Conservation (phyloP, 2,888 invertebrate species). For the Drosophila longiperda region DNA sequence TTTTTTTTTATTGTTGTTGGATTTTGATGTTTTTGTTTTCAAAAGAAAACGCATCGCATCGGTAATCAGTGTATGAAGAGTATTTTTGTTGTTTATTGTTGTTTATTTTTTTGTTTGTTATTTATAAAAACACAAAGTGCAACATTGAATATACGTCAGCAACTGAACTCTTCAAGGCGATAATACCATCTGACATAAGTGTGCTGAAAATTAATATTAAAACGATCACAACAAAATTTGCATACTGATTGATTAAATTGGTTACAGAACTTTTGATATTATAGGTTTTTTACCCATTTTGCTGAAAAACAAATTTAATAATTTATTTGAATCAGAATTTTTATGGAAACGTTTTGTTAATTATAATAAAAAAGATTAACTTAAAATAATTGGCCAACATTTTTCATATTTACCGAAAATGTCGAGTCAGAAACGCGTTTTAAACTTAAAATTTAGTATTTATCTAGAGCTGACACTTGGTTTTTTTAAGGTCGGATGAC, state of each 20-base stretch:
- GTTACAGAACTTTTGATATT: not conserved
- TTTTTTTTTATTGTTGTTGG: conserved; percentile 14
- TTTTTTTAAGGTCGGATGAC: too few species aligned
- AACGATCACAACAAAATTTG: not conserved
- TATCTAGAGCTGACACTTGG: too few species aligned
- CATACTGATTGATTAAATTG: not conserved
- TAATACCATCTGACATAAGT: not conserved
- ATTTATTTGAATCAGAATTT: not conserved
- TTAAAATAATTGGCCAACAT: not conserved
- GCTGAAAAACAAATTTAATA: not conserved
- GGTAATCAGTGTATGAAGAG: conserved; percentile 31
- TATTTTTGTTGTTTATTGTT: conserved; percentile 24
- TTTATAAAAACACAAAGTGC: conserved; percentile 31
- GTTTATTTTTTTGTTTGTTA: not conserved
- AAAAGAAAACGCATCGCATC: conserved; percentile 1
- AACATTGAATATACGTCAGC: conserved; percentile 20
- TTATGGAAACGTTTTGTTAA: not conserved
- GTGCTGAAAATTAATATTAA: not conserved
- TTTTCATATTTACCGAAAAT: too few species aligned
- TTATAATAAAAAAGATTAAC: not conserved
- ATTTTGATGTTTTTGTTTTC: conserved; percentile 30
- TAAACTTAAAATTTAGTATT: too few species aligned
- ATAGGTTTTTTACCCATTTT: not conserved
- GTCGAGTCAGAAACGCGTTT: too few species aligned
- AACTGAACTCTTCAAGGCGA: not conserved